A percentile compares a stretch with the other conserved stretches of the same genome.
phyloP scores from a whole-genome alignment of 2,113 vertebrate species.

The Aix galericulata region DNA sequence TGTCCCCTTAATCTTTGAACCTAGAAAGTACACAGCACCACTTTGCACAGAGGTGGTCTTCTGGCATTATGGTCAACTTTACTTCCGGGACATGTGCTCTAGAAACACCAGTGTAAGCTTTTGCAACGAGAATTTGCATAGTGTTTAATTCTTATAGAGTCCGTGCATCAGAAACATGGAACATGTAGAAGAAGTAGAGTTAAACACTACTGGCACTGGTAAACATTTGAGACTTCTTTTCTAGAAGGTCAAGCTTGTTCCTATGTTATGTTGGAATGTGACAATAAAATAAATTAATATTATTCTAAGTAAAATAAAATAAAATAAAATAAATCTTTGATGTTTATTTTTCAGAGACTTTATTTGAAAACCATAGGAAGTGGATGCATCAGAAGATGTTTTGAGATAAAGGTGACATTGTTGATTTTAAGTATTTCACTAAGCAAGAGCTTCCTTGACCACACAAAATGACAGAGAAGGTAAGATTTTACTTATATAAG shows the following conservation, averaged over 20 bases:
- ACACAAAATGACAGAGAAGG: not conserved
- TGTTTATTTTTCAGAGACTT: not conserved
- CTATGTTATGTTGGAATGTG: not conserved
- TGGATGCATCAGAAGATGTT: conserved; percentile 12
- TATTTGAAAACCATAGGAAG: not conserved
- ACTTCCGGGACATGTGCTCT: not conserved
- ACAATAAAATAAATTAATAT: not conserved
- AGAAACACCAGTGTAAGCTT: not conserved
- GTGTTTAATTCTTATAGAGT: not conserved
- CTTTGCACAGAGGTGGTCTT: not conserved
- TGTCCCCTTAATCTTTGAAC: not conserved
- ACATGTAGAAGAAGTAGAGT: not conserved
- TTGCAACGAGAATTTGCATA: not conserved
- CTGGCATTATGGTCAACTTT: not conserved
- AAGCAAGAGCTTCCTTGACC: not conserved
- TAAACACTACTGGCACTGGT: not conserved
- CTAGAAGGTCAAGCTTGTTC: not conserved
- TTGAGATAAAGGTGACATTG: conserved; percentile 1
- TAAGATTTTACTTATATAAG: not conserved
- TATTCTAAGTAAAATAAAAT: not conserved
- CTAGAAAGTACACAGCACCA: not conserved
- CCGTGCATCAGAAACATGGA: not conserved
- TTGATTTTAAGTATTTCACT: conserved; percentile 4
- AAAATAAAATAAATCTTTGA: not conserved
- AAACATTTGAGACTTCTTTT: not conserved